Evolutionary conservation across 2,888 invertebrate species (phyloP), one percentile per base, ranked within the genome.

Genomic region (Crematogaster levior): DNA sequence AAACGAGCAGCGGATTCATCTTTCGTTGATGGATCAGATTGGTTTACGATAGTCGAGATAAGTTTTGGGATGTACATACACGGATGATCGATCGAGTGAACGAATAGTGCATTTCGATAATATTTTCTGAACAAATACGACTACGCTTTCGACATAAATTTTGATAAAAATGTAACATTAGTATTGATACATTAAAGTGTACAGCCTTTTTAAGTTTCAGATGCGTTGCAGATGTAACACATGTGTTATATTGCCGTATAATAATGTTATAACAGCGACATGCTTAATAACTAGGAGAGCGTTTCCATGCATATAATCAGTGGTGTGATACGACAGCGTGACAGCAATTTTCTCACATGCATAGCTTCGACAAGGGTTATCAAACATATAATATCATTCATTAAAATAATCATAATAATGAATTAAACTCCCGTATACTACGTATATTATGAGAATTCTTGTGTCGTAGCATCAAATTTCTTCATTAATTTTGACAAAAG

Each of bases 1-100:
- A 61, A 58, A 74, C 73, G 68, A 34, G 34, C 34, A 15, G 34
- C 21, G 30, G 73, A 74, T 74, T 74, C 46, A 61, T 74, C 61
- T 61, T 60, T 30, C 43, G 27, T 40, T 61, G 61, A 61, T 74
- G 43, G 30, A 46, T 74, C 73, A 74, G 46, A 48, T 12, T 74
- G 73, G 60, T 73, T 43, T 27, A n/a, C n/a, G 56, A 4, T 21
- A 73, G 72, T 12, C 21, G 30, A 10, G 15, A 73, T 73, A 43
- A 73, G 30, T 58, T 27, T 24, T 9, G n/a, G n/a, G 34, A 48
- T 24, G 15, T 48, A 48, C 24, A 34, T 48, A 48, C 24, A 34
- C 43, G 30, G 34, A 60, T 58, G 46, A 43, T 60, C 58, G 56
- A 74, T 74, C 48, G 63, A 24, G 34, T 34, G n/a, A 61, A 1